Evolutionary conservation across 2,797 vertebrate genomes (phyloP).

Genomic region (Crenuchus spilurus): DNA sequence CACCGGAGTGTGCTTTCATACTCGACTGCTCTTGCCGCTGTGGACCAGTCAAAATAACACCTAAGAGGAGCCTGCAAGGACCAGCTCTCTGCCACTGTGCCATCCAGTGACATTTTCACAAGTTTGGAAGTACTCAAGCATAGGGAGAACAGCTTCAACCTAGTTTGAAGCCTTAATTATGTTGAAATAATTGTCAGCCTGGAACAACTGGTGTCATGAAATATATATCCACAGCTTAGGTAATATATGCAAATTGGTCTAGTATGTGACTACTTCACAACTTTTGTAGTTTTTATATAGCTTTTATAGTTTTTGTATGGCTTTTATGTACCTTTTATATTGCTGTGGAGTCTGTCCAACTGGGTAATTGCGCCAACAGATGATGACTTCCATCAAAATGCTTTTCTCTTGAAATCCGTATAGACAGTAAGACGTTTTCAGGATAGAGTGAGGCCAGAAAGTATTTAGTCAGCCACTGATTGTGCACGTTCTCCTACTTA

Average conservation of each 20-base stretch:
- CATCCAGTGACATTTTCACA: conserved; percentile 20
- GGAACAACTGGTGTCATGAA: not conserved
- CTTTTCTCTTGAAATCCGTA: not conserved
- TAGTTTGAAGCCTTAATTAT: conserved; percentile 1
- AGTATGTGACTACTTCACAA: no score
- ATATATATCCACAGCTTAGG: not conserved
- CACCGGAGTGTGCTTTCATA: conserved; percentile 60
- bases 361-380: not conserved
- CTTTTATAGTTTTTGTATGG: no score
- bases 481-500: no score
- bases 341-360: not conserved
- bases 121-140: not conserved
- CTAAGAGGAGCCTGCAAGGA: conserved; percentile 2
- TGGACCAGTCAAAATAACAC: not conserved
- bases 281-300: no score
- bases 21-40: conserved; percentile 4
- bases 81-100: not conserved
- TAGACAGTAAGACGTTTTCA: no score
- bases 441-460: no score
- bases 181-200: not conserved
- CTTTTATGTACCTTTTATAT: not conserved
- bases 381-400: not conserved
- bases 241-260: not conserved
- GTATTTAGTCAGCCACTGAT: no score
- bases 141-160: not conserved